A percentile compares a stretch with the other conserved stretches of the same genome.
These are phyloP conservation scores for Todiramphus saurophagus DNA, from an alignment of 2,113 vertebrate species.

Conservation along the genomic window DNA sequence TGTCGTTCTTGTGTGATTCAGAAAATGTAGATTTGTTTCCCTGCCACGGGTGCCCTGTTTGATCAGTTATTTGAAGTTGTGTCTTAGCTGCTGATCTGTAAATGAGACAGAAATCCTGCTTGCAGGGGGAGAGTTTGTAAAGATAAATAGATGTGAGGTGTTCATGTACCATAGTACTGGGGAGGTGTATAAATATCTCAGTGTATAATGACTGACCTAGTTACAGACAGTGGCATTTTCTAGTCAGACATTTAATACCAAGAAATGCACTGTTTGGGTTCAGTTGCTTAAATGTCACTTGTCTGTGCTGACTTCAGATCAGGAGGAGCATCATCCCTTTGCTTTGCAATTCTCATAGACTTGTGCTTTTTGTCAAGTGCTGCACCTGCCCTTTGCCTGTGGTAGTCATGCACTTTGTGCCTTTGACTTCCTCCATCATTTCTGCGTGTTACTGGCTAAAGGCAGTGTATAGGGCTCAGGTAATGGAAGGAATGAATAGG, in stretches of 20 bases:
- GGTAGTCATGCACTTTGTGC: not conserved
- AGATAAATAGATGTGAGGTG: not conserved
- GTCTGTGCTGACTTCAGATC: not conserved
- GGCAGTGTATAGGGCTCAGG: not conserved
- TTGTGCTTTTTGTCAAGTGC: not conserved
- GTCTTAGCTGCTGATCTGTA: not conserved
- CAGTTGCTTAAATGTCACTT: constrained; percentile 39
- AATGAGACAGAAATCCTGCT: not conserved
- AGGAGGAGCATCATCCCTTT: not conserved
- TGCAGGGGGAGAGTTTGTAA: not conserved
- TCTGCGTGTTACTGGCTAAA: not conserved
- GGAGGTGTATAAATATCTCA: constrained; percentile 52
- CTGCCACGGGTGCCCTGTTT: not conserved
- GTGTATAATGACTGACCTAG: constrained; percentile 20
- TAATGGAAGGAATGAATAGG: not conserved
- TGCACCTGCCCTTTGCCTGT: not conserved
- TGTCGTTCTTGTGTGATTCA: not conserved
- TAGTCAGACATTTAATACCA: constrained; percentile 44
- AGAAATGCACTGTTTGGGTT: constrained; percentile 45
- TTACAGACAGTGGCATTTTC: constrained; percentile 31
- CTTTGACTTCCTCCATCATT: not conserved
- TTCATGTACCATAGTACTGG: not conserved
- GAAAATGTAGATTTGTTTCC: not conserved
- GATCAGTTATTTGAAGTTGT: not conserved
- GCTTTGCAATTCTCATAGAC: not conserved